Evolutionary conservation across 2,888 invertebrate species (phyloP), one percentile per base, ranked within the genome.

Genomic region (Andrena fulva): DNA sequence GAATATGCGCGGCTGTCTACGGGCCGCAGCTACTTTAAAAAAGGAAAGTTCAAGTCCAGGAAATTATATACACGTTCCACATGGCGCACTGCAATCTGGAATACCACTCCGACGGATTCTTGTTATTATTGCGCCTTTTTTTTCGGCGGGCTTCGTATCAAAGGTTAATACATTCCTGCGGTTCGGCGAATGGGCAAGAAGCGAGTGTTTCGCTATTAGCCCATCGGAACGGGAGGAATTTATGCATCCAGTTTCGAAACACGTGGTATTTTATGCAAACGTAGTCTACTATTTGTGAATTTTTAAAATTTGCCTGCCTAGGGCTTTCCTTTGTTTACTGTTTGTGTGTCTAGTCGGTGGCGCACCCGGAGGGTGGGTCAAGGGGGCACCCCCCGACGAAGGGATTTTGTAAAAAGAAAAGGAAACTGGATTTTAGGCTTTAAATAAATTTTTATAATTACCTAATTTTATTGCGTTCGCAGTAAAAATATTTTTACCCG

Each of bases 21-120:
- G n/a, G 31, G 52, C 29, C 50, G 50, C 8, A n/a, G 27, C 33
- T 62, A 48, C 16, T 54, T 66, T 24, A 8, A 27, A 67, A 66
- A 50, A 24, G 35, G 7, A 66, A 59, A 66, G n/a, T 20, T 31
- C 7, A n/a, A 56, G 70, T 27, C 35, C 24, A 48, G 59, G 16
- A 42, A 74, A 81, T 73, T 59, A 80, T 42, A 42, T 42, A 42
- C 27, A 73, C 35, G 80, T 73, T 64, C 42, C 68, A 10, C 1
- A 24, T 20, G 31, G 10, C 12, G 48, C 29, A 42, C 27, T 33
- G 73, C n/a, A 59, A 69, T 69, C 68, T 42, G 2, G 12, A 33
- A 20, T 48, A 24, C 8, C 50, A 31, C n/a, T 27, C 6, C 6
- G 12, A 33, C n/a, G 8, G 1, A 60, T 31, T 42, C 63, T 73